Evolutionary conservation across 2,888 invertebrate genomes (phyloP), one percentile per base, ranked within the genome.

Genomic region (Andricus curvator): DNA sequence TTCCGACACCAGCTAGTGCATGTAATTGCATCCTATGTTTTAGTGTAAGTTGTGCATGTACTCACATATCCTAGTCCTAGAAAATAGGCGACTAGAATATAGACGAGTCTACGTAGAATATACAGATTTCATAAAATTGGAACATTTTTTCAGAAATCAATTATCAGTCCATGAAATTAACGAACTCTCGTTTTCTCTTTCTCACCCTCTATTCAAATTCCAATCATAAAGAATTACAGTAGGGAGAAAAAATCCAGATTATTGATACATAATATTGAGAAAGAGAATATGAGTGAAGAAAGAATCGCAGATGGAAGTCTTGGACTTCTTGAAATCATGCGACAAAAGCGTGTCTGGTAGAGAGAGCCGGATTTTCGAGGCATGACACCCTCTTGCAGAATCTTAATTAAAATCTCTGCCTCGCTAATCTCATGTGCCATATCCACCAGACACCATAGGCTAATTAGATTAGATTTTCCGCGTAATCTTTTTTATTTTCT

Each of bases 371-470:
- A 80, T 84, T 81, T 82, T 68, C 66, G 78, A 83, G 77, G 78
- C 79, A 78, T 77, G 60, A 79, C 77, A 66, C 64, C 37, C 66
- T 78, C 62, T 81, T 82, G 85, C 78, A 83, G 85, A 85, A 90
- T 90, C 89, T 89, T 89, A 89, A 90, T 90, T 90, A 87, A 88
- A 89, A 90, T 91, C 87, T 88, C 85, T 81, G 84, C 84, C 84
- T 86, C 85, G 84, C 87, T 85, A 87, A 87, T 88, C 87, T 85
- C 84, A 85, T 79, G 82, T 85, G 86, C 84, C 85, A 83, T 86
- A 85, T 86, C 85, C 83, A 86, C 80, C 81, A 84, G 84, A 86
- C 86, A 84, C 84, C 83, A 86, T 88, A 88, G 86, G 83, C 88
- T 90, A 88, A 90, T 89, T 90, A 85, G 83, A 90, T 88, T 87